Conservation (phyloP, 2,888 invertebrate genomes). For the Lycocerus yunnanus region DNA sequence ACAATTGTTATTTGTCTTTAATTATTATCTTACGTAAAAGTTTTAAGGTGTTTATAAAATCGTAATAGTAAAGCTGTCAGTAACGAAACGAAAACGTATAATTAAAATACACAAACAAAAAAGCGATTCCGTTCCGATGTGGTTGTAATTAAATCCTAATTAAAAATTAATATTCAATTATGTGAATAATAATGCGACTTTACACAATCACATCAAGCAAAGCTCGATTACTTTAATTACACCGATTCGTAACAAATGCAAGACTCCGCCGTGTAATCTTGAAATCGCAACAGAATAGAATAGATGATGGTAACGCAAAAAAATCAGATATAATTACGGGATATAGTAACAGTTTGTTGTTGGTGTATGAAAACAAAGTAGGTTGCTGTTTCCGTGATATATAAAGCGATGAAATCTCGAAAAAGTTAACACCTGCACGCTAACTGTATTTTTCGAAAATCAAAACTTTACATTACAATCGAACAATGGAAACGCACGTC, state of each 20-base stretch:
- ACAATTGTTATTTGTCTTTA: neutral
- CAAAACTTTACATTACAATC: neutral
- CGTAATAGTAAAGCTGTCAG: neutral
- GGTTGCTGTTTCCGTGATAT: slow-evolving; percentile 27
- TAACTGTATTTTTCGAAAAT: slow-evolving; percentile 3
- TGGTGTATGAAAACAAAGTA: slow-evolving; percentile 21
- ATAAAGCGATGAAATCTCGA: slow-evolving; percentile 2
- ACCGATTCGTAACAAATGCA: neutral
- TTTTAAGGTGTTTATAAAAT: neutral
- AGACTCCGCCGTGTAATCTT: neutral
- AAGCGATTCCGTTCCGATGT: neutral
- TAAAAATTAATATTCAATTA: neutral
- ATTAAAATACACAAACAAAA: neutral
- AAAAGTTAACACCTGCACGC: neutral
- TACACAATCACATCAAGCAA: neutral
- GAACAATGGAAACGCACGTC: too few relatives aligned
- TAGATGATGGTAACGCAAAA: neutral
- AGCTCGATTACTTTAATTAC: neutral
- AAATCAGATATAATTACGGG: slow-evolving; percentile 2
- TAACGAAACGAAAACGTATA: neutral
- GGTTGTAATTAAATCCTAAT: neutral
- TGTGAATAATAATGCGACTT: neutral
- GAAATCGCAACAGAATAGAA: neutral
- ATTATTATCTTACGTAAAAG: neutral
- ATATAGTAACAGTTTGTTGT: slow-evolving; percentile 3